Conservation (phyloP, 2,113 vertebrate genomes). For the Nyctereutes procyonoides region DNA sequence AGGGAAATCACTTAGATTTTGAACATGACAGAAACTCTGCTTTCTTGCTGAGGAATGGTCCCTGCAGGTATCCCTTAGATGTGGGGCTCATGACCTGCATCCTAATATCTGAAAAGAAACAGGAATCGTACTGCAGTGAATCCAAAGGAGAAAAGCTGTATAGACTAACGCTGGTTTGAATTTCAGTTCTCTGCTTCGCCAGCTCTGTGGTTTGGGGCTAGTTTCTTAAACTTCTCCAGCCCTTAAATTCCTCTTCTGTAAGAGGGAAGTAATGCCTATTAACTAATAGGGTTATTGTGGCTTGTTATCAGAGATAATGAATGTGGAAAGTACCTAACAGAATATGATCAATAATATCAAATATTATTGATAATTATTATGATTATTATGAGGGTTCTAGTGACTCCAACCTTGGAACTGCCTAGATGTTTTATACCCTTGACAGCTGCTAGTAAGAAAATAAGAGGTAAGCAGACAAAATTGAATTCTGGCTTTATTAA, state of each 20-base stretch:
- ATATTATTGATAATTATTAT: not conserved
- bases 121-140: not conserved
- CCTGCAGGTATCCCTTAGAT: not conserved
- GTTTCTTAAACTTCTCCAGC: not conserved
- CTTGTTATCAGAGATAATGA: not conserved
- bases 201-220: not conserved
- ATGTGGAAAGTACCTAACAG: not conserved
- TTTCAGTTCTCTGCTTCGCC: not conserved
- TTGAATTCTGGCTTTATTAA: not conserved
- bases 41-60: not conserved
- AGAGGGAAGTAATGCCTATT: not conserved
- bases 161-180: not conserved
- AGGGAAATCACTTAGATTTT: not conserved
- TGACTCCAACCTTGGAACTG: not conserved
- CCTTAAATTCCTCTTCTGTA: not conserved
- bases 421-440: not conserved
- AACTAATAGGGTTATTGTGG: not conserved
- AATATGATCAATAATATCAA: not conserved
- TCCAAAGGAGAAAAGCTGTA: not conserved
- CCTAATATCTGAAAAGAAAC: not conserved
- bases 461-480: not conserved
- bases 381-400: not conserved
- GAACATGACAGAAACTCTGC: not conserved
- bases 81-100: not conserved
- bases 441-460: not conserved